Evolutionary conservation across 2,113 vertebrate species (phyloP), one percentile per base, ranked within the genome.

Genomic region (Chaenocephalus aceratus): DNA sequence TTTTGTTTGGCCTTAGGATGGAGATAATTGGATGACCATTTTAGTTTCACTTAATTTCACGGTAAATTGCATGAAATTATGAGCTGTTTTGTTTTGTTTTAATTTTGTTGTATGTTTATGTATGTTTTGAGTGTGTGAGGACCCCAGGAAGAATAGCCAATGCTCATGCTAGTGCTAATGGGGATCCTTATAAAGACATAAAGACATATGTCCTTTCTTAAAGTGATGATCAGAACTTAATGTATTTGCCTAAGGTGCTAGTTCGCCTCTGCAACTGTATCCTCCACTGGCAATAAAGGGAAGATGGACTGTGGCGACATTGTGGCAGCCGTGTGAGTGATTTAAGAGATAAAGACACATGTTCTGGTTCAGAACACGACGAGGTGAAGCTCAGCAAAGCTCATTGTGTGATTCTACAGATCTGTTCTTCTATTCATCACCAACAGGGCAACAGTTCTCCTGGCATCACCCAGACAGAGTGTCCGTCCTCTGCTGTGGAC

Each of bases 401-500:
- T 89, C 75, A 63, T 83, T 72, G 72, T 82, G 66, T 56, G 77
- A 80, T 61, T 80, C 69, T 16, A 85, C 75, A 76, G 70, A 90
- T 78, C 85, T 77, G 66, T 68, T 65, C 61, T 15, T 84, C 77
- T 86, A 78, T 89, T 88, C 82, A 91, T 88, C 74, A 75, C 56
- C 80, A 80, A 51, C 65, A 85, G 79, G 72, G 54, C 75, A 75
- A 66, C 61, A 13, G 79, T 82, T 79, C 76, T 82, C 72, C 53
- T 72, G 72, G 86, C 74, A 88, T 90, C 72, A 57, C 53, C 63
- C 72, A 62, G 78, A 75, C 30, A 18, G 49, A 78, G 75, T 74
- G 56, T 83, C 75, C 86, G 9, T 70, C 73, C 26, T 73, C 57
- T 23, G 49, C 65, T 2, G 58, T 79, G 68, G 70, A 65, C 75